phyloP scores from a whole-genome alignment of 2,888 invertebrate species.

The Ephialtes manifestator region DNA sequence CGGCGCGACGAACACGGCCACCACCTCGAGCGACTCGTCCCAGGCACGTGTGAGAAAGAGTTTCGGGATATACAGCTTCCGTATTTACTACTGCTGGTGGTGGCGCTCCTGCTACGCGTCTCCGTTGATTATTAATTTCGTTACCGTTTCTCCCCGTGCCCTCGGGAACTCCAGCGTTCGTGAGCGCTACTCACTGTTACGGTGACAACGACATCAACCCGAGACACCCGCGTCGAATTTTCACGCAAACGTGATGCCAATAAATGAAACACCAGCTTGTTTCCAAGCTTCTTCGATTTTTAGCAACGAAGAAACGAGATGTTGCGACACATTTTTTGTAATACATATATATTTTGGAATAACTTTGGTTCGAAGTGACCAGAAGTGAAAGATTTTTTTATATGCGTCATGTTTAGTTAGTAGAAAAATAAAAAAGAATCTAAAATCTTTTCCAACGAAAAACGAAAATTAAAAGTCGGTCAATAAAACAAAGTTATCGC shows the following conservation, averaged over 20 bases:
- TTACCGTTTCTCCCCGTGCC: slow-evolving; percentile 59
- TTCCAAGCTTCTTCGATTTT: slow-evolving; percentile 5
- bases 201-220: slow-evolving; percentile 26
- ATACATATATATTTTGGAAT: too few species aligned
- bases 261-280: slow-evolving; percentile 49
- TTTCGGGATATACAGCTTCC: slow-evolving; percentile 28
- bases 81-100: slow-evolving; percentile 2
- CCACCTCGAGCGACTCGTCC: slow-evolving; percentile 31
- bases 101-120: not conserved
- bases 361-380: too few species aligned
- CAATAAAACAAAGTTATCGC: too few species aligned
- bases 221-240: slow-evolving; percentile 48
- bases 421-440: too few species aligned
- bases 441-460: too few species aligned
- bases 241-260: slow-evolving; percentile 61
- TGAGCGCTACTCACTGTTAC: not conserved
- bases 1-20: not conserved
- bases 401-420: too few species aligned
- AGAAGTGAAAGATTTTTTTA: too few species aligned
- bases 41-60: slow-evolving; percentile 52
- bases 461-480: too few species aligned
- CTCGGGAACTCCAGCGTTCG: slow-evolving; percentile 38
- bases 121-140: slow-evolving; percentile 68
- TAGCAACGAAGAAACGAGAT: not conserved
- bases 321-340: too few species aligned